These are phyloP conservation scores for Tringa solitaria DNA, from an alignment of 2,113 vertebrate genomes.

Conservation along the genomic window DNA sequence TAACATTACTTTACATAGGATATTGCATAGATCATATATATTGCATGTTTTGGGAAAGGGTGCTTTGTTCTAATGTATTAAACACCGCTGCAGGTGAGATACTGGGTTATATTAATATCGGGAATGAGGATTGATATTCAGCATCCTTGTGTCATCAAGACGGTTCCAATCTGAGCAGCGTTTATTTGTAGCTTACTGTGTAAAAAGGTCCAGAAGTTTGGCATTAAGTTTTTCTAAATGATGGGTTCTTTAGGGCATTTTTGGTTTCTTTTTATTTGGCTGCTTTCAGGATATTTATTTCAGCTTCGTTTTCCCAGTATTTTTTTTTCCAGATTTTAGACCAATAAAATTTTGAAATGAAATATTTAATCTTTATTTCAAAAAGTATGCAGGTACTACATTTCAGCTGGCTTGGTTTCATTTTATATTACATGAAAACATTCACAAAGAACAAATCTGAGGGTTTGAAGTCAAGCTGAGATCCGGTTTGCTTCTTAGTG, in stretches of 20 bases:
- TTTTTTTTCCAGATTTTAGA: background rate
- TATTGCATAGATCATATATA: background rate
- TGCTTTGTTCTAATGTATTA: background rate
- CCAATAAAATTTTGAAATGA: background rate
- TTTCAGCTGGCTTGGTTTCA: background rate
- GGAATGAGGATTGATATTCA: background rate
- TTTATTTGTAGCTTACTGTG: background rate
- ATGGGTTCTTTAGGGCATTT: background rate
- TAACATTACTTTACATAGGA: background rate
- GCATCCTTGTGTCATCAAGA: background rate
- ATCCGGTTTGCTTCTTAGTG: background rate
- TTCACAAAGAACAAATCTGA: background rate
- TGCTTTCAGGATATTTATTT: background rate
- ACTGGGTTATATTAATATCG: background rate
- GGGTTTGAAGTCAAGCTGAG: background rate
- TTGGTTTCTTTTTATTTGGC: background rate
- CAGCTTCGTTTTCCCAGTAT: background rate
- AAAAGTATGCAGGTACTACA: background rate
- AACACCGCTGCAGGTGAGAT: background rate
- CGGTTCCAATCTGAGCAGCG: background rate
- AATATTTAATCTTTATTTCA: background rate
- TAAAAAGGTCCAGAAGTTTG: background rate
- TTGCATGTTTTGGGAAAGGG: background rate
- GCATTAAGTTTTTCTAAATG: background rate
- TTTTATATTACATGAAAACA: background rate